A percentile compares a stretch with the other conserved stretches of the same genome.
These are phyloP conservation scores for Bombus superbus DNA, from an alignment of 1,140 invertebrate genomes.

Conservation along the genomic window DNA sequence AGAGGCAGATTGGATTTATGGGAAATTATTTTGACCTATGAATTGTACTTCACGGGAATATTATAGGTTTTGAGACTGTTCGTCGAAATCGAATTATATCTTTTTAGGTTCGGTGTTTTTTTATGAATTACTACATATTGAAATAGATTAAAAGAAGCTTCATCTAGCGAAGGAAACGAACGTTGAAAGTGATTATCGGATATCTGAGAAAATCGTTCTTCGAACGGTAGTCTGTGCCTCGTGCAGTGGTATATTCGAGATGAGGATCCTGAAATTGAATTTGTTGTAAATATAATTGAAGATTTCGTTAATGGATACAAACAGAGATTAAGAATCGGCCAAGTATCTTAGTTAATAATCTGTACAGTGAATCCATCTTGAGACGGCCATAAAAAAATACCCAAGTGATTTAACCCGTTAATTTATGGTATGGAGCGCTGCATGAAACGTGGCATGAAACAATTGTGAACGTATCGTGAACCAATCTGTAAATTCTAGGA, in stretches of 20 bases:
- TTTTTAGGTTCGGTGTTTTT: background rate
- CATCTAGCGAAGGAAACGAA: background rate
- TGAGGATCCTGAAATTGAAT: background rate
- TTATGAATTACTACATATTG: background rate
- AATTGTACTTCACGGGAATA: constrained; percentile 7
- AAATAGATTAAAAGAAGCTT: background rate
- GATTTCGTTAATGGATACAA: no score
- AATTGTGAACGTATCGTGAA: no score
- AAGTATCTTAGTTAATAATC: background rate
- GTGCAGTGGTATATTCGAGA: no score
- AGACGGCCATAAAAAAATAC: background rate
- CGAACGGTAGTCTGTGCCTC: no score
- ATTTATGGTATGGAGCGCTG: background rate
- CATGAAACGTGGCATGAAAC: no score
- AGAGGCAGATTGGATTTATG: constrained; percentile 51
- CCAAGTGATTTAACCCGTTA: background rate
- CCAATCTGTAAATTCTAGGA: background rate
- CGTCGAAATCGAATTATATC: background rate
- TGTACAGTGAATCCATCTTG: background rate
- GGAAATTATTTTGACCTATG: constrained; percentile 14
- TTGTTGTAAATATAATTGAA: background rate
- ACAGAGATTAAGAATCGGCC: background rate
- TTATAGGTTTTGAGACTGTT: background rate
- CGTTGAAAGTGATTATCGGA: background rate
- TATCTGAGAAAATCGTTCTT: background rate